A percentile compares a stretch with the other conserved stretches of the same genome.
phyloP scores from a whole-genome alignment of 2,888 invertebrate genomes.

The Periphyllus acericola region DNA sequence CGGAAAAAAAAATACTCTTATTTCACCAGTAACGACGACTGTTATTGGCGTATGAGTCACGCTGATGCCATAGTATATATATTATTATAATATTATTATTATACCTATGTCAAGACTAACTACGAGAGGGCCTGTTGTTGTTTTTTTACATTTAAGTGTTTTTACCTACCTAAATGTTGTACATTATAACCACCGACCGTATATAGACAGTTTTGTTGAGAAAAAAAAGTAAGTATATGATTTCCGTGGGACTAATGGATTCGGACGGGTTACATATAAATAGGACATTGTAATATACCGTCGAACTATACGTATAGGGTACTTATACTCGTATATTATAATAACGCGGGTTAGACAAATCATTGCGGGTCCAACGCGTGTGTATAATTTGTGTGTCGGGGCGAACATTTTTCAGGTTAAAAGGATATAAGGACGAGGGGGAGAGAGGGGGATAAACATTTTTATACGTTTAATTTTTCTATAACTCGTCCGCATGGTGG shows the following conservation, averaged over 20 bases:
- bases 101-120: neutral
- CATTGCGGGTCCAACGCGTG: slow-evolving; percentile 6
- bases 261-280: neutral
- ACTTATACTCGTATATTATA: slow-evolving; percentile 15
- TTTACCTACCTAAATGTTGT: neutral
- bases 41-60: slow-evolving; percentile 35
- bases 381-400: slow-evolving; percentile 45
- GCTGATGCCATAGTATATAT: neutral
- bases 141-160: neutral
- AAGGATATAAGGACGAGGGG: neutral
- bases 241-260: slow-evolving; percentile 43
- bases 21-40: slow-evolving; percentile 24
- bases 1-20: neutral
- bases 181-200: neutral
- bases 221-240: neutral
- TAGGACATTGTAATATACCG: neutral
- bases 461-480: neutral
- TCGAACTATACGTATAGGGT: neutral
- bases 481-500: neutral
- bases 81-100: too few relatives aligned
- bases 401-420: neutral
- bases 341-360: neutral
- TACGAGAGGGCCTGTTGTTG: neutral
- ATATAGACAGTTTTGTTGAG: neutral
- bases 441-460: neutral